These are phyloP conservation scores for Phthorimaea operculella DNA, from an alignment of 1,140 invertebrate genomes.

Conservation along the genomic window DNA sequence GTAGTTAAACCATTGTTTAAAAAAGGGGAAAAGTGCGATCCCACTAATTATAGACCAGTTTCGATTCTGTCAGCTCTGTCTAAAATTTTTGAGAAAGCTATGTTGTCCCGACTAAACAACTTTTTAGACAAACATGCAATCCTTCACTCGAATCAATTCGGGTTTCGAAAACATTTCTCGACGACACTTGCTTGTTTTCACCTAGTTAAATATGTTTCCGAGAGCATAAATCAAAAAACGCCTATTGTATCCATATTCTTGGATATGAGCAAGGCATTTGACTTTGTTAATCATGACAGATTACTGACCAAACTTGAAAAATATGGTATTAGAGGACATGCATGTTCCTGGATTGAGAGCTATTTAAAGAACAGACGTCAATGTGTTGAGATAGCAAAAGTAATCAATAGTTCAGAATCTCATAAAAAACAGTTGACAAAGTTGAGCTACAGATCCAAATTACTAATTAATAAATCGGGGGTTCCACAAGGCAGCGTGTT, in stretches of 20 bases:
- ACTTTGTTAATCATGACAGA: not conserved
- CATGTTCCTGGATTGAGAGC: conserved; percentile 2
- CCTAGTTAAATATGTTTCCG: not conserved
- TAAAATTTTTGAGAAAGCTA: not conserved
- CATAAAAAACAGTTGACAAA: not conserved
- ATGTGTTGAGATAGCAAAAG: conserved; percentile 2
- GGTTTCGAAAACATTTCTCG: not conserved
- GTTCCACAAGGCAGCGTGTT: conserved; percentile 10
- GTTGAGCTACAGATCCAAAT: not conserved
- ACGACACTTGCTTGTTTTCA: not conserved
- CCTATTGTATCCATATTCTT: not conserved
- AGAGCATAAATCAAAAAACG: not conserved
- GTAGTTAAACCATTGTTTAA: not conserved
- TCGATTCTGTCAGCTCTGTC: not conserved
- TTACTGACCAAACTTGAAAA: conserved; percentile 5
- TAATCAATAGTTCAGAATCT: not conserved
- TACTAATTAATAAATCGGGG: not conserved
- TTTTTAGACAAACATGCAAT: not conserved
- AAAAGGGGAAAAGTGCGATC: not conserved
- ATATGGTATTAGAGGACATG: conserved; percentile 12
- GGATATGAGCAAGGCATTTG: not conserved
- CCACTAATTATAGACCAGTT: not conserved
- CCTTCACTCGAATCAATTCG: not conserved
- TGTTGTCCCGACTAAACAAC: not conserved
- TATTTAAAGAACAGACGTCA: conserved; percentile 5